These are phyloP conservation scores for Amaurobius ferox DNA, from an alignment of 2,888 invertebrate genomes.

Conservation along the genomic window DNA sequence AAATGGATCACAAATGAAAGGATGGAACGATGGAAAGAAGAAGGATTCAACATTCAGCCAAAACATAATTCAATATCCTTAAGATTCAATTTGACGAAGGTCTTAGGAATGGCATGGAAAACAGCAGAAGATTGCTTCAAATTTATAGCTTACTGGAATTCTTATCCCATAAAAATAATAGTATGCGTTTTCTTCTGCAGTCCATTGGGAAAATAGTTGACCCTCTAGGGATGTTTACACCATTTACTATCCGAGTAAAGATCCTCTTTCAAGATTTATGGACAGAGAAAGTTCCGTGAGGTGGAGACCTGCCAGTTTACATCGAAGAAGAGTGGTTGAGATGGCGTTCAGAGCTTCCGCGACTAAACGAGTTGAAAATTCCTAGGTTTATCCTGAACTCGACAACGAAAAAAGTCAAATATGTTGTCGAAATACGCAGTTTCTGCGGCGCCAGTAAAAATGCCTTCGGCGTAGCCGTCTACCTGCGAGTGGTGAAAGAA, in stretches of 20 bases:
- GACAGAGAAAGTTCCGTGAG: not conserved
- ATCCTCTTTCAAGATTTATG: not conserved
- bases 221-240: not conserved
- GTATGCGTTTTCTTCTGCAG: not conserved
- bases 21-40: not conserved
- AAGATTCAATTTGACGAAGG: not conserved
- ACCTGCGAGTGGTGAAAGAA: conserved; percentile 7
- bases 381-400: not conserved
- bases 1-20: not conserved
- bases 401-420: not conserved
- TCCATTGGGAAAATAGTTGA: not conserved
- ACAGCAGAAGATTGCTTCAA: not conserved
- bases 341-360: not conserved
- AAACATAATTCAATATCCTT: not conserved
- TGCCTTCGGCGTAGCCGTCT: not conserved
- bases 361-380: not conserved
- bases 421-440: not conserved
- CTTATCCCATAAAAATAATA: not conserved
- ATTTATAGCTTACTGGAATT: not conserved
- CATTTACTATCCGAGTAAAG: conserved; percentile 9
- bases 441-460: not conserved
- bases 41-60: not conserved
- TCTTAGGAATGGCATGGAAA: not conserved
- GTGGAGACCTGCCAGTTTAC: not conserved
- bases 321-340: not conserved